These are phyloP conservation scores for Muscicapa striata DNA, from an alignment of 2,797 vertebrate genomes.

Conservation along the genomic window DNA sequence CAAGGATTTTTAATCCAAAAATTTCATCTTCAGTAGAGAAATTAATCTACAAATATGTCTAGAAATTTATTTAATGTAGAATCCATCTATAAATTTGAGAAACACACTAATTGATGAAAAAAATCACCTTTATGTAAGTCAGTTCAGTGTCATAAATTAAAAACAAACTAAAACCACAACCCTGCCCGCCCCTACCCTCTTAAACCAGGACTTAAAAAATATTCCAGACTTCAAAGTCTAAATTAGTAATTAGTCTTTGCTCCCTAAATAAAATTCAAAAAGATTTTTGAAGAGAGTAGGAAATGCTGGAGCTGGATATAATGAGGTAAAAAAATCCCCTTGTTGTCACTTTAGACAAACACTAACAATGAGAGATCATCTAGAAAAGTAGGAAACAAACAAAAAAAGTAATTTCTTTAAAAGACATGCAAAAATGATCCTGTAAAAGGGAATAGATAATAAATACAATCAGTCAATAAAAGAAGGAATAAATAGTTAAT, in stretches of 20 bases:
- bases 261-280: neutral
- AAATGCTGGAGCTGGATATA: neutral
- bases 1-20: neutral
- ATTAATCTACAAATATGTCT: too few species aligned
- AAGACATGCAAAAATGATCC: neutral
- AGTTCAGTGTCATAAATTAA: neutral
- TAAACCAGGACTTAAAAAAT: neutral
- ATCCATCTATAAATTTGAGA: neutral
- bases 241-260: neutral
- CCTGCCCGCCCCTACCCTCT: accelerated
- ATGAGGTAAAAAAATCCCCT: neutral
- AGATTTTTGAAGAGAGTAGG: neutral
- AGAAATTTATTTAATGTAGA: too few species aligned
- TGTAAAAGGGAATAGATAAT: neutral
- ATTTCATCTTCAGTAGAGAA: neutral
- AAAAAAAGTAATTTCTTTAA: neutral
- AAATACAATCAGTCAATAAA: neutral
- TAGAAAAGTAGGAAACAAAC: neutral
- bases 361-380: neutral
- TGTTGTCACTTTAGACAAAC: neutral
- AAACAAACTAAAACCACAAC: neutral
- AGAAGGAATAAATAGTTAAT: neutral
- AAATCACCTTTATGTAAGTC: neutral
- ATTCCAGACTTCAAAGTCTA: neutral
- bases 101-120: neutral